Base-by-base conservation (phyloP, 2,113 vertebrate genomes). In the Chitala chitala region DNA sequence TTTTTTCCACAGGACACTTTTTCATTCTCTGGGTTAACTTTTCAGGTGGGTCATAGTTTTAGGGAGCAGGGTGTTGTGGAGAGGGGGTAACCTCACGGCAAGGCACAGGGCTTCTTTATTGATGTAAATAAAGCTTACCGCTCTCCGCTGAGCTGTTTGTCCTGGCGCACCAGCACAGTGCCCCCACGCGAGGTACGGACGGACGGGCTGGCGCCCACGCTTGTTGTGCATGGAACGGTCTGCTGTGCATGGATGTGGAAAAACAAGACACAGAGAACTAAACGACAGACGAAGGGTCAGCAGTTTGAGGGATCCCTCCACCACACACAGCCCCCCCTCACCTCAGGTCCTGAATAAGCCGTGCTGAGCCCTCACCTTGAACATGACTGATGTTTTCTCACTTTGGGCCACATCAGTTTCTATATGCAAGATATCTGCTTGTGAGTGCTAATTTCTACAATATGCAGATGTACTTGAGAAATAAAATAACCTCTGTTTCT, bases 51-150 rank as follows among this genome's bases (percentile, higher is more conserved):
- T 26, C 51, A 69, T 80, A 69, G 74, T 46, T 51, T 73, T 66
- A 38, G 48, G 66, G 51, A 72, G 59, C 44, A 36, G 65, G 53
- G 51, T 55, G 36, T 22, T 38, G 50, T 48, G 46, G 53, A 1
- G 9, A 22, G 51, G 69, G 61, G 70, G 26, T n/a, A 42, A 61
- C 50, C 75, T 31, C 24, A n/a, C n/a, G n/a, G 9, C 15, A 71
- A 53, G 65, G 64, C 65, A 83, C 69, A 82, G 78, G 72, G 70
- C 36, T 24, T 75, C 74, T 77, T 72, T 81, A 79, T 82, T 69
- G 73, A 71, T 55, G 73, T 50, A 73, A 69, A 48, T 68, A 29
- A 42, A 29, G 72, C 61, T 46, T 58, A n/a, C 64, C 8, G 4
- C n/a, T 24, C 61, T 64, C 31, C 33, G 20, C 24, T 17, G 8